Evolutionary conservation across 2,113 vertebrate genomes (phyloP).

Genomic region (Aphyosemion australe): DNA sequence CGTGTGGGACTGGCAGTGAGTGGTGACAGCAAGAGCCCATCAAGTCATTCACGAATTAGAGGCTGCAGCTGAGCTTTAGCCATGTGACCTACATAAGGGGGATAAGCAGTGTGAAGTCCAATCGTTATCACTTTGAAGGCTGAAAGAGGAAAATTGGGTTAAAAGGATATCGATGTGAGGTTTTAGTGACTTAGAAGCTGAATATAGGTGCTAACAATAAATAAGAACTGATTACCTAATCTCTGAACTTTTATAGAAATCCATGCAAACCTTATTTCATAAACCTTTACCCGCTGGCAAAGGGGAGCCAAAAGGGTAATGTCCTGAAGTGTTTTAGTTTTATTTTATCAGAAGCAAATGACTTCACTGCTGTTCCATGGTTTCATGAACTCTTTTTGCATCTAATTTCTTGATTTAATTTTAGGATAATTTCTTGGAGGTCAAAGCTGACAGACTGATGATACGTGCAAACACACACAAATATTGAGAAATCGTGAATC

Average conservation of each 20-base stretch:
- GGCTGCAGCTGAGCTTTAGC: slow-evolving; percentile 38
- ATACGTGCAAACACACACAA: neutral
- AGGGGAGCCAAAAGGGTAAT: no score
- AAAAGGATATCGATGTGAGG: slow-evolving; percentile 15
- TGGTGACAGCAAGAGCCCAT: neutral
- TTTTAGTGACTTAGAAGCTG: neutral
- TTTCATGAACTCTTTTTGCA: no score
- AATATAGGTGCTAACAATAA: neutral
- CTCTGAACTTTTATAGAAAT: no score
- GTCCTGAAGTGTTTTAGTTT: no score
- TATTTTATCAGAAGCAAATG: no score
- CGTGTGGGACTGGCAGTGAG: neutral
- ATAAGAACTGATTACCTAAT: no score
- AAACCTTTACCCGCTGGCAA: no score
- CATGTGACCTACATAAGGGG: slow-evolving; percentile 57
- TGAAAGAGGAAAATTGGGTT: slow-evolving; percentile 13
- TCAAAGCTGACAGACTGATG: neutral
- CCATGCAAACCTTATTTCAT: no score
- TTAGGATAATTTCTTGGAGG: no score
- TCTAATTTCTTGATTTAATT: no score
- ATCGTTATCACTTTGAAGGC: slow-evolving; percentile 38
- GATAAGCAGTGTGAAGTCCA: slow-evolving; percentile 44
- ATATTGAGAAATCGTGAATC: neutral
- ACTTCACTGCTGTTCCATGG: no score
- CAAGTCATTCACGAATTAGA: slow-evolving; percentile 44